A percentile compares a stretch with the other conserved stretches of the same genome.
These are phyloP conservation scores for Columbina picui DNA, from an alignment of 2,113 vertebrate species.

Conservation along the genomic window DNA sequence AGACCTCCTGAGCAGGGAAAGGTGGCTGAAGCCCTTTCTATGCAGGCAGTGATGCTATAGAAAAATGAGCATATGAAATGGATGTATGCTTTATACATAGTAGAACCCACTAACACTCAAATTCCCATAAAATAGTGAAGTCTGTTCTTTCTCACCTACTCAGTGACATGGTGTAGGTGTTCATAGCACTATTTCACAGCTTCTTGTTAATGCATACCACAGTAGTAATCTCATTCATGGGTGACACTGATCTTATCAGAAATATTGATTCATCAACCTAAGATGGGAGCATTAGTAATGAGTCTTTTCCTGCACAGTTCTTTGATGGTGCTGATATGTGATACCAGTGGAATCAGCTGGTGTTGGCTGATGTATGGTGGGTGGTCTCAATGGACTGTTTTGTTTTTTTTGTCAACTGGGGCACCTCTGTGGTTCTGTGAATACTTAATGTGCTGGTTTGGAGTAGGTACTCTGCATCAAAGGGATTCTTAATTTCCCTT, in stretches of 20 bases:
- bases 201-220: not conserved
- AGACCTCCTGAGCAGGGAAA: not conserved
- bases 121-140: not conserved
- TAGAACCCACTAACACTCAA: not conserved
- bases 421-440: not conserved
- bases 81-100: not conserved
- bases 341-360: not conserved
- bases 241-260: constrained; percentile 14
- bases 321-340: constrained; percentile 2
- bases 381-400: not conserved
- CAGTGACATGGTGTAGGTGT: too few relatives aligned
- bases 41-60: not conserved
- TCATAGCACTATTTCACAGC: not conserved
- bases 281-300: not conserved
- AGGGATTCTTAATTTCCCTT: not conserved
- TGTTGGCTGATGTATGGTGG: not conserved
- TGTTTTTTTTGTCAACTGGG: not conserved
- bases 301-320: not conserved
- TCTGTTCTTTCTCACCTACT: not conserved
- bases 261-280: constrained; percentile 29
- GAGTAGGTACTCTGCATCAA: not conserved
- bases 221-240: constrained; percentile 34
- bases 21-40: not conserved
- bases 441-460: not conserved
- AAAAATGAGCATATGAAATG: not conserved